Evolutionary conservation across 2,888 invertebrate genomes (phyloP), one percentile per base, ranked within the genome.

Genomic region (Lydus trimaculatus): DNA sequence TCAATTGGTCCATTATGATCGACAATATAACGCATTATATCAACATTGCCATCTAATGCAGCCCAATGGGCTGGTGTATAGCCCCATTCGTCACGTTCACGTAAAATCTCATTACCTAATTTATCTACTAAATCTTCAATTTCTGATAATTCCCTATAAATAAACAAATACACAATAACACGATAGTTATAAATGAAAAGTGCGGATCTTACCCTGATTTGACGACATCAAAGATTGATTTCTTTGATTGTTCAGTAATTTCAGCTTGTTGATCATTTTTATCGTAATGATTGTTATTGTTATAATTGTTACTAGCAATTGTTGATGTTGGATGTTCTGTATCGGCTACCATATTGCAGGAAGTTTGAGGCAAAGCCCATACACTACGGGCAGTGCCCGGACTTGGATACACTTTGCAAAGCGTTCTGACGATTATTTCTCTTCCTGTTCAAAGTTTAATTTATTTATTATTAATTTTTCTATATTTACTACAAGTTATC

Each of bases 31-130:
- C 95, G 88, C 91, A 96, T 94, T 64, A 96, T 91, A 75, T 95
- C 93, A n/a, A 94, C 92, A 82, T 95, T 95, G 33, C 96, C 96
- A 81, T 96, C 95, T 61, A 97, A 87, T 56, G 94, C 94, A 0
- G 93, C 94, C 96, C 96, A 97, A 84, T 97, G 97, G 25, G 95
- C 95, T 0, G 96, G 95, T 0, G 96, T 96, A 84, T 97, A 96
- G 20, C 97, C 97, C 87, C 96, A 96, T 82, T 95, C 94, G 84
- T 97, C 97, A 23, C 96, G 89, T 0, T 92, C 92, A 65, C 92
- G 90, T 67, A 97, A 85, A 66, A 91, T 91, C 82, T 92, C 92
- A 20, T 90, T 88, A 0, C 96, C 95, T 58, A 91, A 89, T 82
- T 93, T 93, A 80, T 96, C 95, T 0, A 96, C 93, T 59, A 95